Evolutionary conservation across 2,888 invertebrate species (phyloP).

Genomic region (Cantharis lateralis): DNA sequence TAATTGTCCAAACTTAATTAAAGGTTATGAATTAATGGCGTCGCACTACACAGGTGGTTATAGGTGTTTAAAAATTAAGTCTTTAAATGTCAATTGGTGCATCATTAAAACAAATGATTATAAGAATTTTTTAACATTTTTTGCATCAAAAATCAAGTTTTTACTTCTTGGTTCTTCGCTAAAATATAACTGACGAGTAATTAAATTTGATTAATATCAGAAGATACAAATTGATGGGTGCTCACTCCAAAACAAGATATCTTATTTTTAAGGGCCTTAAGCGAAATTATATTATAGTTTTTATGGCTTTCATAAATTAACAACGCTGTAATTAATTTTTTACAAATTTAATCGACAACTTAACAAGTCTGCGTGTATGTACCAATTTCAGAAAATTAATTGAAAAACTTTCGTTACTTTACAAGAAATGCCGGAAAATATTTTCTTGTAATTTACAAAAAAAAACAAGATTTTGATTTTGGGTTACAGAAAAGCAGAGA

Average conservation of each 20-base stretch:
- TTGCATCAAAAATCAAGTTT: not conserved
- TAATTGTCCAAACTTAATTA: not conserved
- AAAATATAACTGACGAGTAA: not conserved
- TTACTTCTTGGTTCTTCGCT: not conserved
- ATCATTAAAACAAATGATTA: not conserved
- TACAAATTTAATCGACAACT: not conserved
- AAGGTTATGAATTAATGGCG: not conserved
- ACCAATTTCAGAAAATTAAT: not conserved
- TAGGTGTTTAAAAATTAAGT: not conserved
- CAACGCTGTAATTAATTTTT: not conserved
- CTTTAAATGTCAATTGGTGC: not conserved
- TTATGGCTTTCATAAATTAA: not conserved
- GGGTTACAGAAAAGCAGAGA: not conserved
- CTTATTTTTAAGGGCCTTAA: not conserved
- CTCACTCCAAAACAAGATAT: not conserved
- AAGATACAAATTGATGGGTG: not conserved
- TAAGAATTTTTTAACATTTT: not conserved
- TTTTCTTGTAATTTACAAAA: no score
- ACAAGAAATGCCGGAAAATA: no score
- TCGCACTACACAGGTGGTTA: not conserved
- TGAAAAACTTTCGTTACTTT: not conserved
- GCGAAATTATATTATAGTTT: not conserved
- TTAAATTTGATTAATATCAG: not conserved
- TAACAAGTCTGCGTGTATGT: not conserved
- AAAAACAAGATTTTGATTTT: not conserved